phyloP scores from a whole-genome alignment of 2,797 vertebrate species.

The Halcyon smyrnensis region DNA sequence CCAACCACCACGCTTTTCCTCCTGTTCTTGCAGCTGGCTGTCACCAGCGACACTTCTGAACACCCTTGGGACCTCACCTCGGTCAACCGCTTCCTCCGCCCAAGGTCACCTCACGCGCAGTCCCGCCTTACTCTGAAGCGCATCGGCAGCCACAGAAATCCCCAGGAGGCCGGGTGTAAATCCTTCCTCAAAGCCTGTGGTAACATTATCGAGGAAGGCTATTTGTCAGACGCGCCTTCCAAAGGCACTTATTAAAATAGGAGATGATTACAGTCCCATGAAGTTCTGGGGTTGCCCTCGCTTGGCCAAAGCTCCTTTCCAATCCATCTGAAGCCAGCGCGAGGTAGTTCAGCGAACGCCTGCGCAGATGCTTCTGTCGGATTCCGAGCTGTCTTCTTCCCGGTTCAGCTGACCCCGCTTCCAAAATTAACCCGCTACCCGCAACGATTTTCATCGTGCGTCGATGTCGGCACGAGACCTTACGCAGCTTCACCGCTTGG shows the following conservation, averaged over 20 bases:
- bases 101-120: accelerated
- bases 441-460: too few species aligned
- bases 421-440: neutral
- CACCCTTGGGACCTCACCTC: neutral
- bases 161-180: neutral
- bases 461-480: neutral
- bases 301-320: neutral
- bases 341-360: neutral
- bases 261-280: accelerated
- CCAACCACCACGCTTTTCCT: neutral
- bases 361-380: neutral
- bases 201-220: neutral
- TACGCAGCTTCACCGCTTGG: neutral
- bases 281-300: neutral
- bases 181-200: neutral
- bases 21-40: neutral
- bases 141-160: neutral
- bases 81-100: neutral
- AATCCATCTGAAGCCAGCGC: neutral
- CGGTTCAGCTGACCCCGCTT: neutral
- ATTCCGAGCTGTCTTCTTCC: neutral
- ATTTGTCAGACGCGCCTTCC: neutral
- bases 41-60: neutral
- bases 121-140: neutral
- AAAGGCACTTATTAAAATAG: neutral